Conservation (phyloP, 35 echinoderm and acorn worm genomes). For the Apostichopus japonicus region DNA sequence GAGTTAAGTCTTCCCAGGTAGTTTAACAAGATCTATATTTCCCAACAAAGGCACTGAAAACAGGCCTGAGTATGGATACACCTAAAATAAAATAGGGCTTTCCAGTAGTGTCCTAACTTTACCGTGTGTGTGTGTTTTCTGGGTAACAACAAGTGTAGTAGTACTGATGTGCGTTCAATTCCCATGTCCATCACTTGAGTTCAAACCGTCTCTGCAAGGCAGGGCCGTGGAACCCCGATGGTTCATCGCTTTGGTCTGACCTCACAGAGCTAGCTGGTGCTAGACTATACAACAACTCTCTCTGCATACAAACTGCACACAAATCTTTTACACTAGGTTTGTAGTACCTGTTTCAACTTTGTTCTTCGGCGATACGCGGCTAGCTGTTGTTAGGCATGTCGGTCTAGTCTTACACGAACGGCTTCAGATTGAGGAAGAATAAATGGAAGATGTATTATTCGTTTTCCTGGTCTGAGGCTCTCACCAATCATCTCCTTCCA, state of each 20-base stretch:
- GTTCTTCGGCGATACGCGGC: no score
- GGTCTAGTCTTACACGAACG: no score
- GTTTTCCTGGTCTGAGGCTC: not conserved
- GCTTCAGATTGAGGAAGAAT: not conserved
- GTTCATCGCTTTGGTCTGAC: no score
- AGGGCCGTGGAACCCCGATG: no score
- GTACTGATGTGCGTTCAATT: not conserved
- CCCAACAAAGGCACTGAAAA: conserved; percentile 3
- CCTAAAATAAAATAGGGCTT: not conserved
- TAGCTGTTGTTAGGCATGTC: no score
- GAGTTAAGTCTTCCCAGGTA: not conserved
- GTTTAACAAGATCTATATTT: not conserved
- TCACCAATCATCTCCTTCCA: not conserved
- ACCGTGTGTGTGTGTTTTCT: not conserved
- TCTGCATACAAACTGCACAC: no score
- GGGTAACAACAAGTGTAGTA: not conserved
- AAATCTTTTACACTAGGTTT: no score
- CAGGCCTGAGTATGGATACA: not conserved
- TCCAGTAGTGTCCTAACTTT: not conserved
- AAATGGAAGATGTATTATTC: not conserved
- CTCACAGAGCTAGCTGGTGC: no score
- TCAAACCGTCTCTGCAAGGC: no score
- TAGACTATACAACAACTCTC: no score
- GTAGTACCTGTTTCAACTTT: no score
- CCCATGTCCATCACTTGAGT: no score